phyloP scores from a whole-genome alignment of 2,797 vertebrate genomes.

The Craterocephalus amniculus region DNA sequence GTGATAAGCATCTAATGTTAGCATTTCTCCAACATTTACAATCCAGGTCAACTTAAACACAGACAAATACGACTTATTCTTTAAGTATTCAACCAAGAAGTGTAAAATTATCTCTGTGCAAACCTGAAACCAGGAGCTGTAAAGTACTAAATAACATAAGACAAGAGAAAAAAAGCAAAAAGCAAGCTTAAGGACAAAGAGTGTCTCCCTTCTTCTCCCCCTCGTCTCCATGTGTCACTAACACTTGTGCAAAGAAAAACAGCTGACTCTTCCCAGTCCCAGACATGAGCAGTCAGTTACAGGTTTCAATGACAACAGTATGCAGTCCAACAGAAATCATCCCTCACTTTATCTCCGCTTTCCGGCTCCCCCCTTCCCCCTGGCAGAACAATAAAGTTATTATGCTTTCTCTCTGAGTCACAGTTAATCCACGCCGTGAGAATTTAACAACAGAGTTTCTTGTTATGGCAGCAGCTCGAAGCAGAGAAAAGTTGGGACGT shows the following conservation, averaged over 20 bases:
- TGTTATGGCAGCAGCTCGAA: slow-evolving; percentile 10
- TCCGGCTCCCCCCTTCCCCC: background rate
- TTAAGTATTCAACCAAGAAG: too few species aligned
- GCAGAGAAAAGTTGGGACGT: background rate
- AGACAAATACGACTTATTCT: background rate
- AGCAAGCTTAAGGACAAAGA: slow-evolving; percentile 2
- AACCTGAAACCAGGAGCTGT: background rate
- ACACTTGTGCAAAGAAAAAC: slow-evolving; percentile 55
- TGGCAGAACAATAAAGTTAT: slow-evolving; percentile 54
- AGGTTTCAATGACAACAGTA: slow-evolving; percentile 32
- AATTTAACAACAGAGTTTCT: slow-evolving; percentile 29
- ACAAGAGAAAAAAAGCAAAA: background rate
- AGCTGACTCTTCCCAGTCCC: too few species aligned
- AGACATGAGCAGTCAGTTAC: slow-evolving; percentile 15
- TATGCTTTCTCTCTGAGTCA: slow-evolving; percentile 42
- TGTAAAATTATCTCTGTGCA: background rate
- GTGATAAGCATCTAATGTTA: background rate
- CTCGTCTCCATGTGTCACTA: slow-evolving; percentile 50
- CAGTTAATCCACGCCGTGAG: slow-evolving; percentile 44
- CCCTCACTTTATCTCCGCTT: background rate
- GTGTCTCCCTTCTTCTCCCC: background rate
- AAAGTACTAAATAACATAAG: background rate
- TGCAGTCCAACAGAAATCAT: background rate
- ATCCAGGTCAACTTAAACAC: background rate
- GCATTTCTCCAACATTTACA: background rate